Conservation (phyloP, 1,140 invertebrate genomes). For the Stenopsyche tienmushanensis region DNA sequence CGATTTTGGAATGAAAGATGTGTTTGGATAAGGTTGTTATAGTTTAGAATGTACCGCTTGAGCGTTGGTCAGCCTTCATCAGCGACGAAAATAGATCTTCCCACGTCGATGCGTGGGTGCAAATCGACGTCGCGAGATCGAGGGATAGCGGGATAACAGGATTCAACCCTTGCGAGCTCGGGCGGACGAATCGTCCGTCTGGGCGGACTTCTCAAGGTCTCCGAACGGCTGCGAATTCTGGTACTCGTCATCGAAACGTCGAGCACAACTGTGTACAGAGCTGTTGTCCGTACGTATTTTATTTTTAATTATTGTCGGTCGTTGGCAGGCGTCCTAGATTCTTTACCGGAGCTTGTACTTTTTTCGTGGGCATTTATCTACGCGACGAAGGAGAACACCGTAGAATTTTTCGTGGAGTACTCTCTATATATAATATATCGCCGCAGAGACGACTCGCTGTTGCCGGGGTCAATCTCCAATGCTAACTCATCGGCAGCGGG, state of each 20-base stretch:
- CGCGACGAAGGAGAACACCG: too few species aligned
- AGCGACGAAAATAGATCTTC: not conserved
- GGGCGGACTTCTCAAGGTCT: too few species aligned
- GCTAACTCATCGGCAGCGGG: too few species aligned
- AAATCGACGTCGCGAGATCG: not conserved
- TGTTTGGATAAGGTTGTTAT: too few species aligned
- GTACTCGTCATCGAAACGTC: not conserved
- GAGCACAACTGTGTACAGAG: not conserved
- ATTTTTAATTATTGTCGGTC: conserved; percentile 15
- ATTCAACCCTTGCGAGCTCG: not conserved
- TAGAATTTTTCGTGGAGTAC: too few species aligned
- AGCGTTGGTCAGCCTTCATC: not conserved
- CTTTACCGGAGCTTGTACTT: conserved; percentile 5
- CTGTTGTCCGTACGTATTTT: conserved; percentile 17
- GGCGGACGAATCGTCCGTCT: not conserved
- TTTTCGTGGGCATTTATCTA: not conserved
- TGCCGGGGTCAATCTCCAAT: too few species aligned
- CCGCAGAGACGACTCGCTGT: too few species aligned
- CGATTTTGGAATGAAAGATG: too few species aligned
- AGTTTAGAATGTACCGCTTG: too few species aligned
- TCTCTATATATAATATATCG: too few species aligned
- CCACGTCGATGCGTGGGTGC: not conserved
- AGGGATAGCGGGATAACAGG: not conserved
- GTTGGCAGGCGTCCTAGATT: conserved; percentile 24
- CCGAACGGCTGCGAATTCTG: too few species aligned